Base-by-base conservation (phyloP, 2,113 vertebrate species). In the Ictidomys tridecemlineatus region DNA sequence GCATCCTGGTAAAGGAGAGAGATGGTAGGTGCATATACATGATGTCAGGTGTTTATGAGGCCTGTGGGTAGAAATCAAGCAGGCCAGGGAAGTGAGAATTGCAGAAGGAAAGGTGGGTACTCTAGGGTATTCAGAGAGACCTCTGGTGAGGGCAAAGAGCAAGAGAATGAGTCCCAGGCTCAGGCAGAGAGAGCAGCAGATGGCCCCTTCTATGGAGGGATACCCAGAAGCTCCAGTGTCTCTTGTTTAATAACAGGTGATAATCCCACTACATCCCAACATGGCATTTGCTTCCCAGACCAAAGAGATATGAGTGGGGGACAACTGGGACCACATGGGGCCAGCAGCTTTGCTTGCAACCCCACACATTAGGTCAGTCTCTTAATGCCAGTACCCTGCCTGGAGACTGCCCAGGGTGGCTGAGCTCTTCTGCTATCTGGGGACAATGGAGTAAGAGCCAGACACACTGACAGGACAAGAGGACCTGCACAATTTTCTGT, bases 1-100 rank as follows among this genome's bases (percentile, higher is more conserved):
- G 73, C 67, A 51, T 92, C 93, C 85, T 93, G 56, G 65, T 72
- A 34, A 51, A 8, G 18, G 28, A 76, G 53, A 96, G 79, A 83
- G 70, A 83, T 11, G 85, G 80, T 12, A 88, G 8, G 89, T 76
- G 61, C 32, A 65, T 51, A 34, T 0, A 69, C 11, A 20, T 51
- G 79, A 53, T 39, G 37, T 48, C 87, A 73, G 67, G 37, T 67
- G 56, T 37, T 77, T 13, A 56, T 51, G 88, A 91, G 82, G 48
- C 56, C 82, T 3, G 6, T 0, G 14, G 45, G 28, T 74, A 42
- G 89, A 74, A 79, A 85, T 8, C 58, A 92, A 65, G 69, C 16
- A 42, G 10, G 1, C 28, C 24, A 61, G 3, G 56, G 30, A 42
- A 22, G 8, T 26, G 45, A 16, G 51, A 53, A 16, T 14, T 3